Percentiles rank a stretch among this genome's conserved stretches.
phyloP scores from a whole-genome alignment of 2,797 vertebrate species.

The Oreochromis grahami region DNA sequence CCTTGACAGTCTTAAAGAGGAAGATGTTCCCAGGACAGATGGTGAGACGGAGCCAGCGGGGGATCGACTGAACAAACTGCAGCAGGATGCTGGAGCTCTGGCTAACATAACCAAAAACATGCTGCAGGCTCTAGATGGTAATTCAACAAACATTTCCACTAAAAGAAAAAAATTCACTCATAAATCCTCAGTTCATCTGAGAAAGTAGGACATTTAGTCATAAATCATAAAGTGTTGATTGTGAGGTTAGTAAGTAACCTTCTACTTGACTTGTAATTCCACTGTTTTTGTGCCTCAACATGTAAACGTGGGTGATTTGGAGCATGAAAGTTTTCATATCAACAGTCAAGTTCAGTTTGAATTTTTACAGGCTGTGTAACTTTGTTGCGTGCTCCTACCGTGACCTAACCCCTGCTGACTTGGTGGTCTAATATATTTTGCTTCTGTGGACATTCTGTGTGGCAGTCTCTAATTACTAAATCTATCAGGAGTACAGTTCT shows the following conservation, averaged over 20 bases:
- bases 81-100: constrained; percentile 72
- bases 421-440: neutral
- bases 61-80: constrained; percentile 59
- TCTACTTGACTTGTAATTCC: neutral
- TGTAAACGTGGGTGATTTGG: neutral
- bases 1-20: constrained; percentile 61
- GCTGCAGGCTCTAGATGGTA: constrained; percentile 80
- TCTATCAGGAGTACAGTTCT: neutral
- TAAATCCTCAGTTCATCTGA: neutral
- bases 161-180: neutral
- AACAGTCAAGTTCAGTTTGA: neutral
- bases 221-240: neutral
- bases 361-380: neutral
- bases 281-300: neutral
- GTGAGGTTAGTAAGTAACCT: neutral
- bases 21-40: neutral
- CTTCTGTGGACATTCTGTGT: neutral
- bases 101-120: constrained; percentile 76
- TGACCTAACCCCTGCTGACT: neutral
- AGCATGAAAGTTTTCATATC: neutral
- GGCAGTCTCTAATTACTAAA: neutral
- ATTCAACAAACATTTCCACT: neutral
- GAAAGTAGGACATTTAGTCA: neutral
- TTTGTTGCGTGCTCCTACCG: neutral
- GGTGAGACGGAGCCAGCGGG: neutral